phyloP scores from a whole-genome alignment of 2,888 invertebrate species.

The Clivina fossor region DNA sequence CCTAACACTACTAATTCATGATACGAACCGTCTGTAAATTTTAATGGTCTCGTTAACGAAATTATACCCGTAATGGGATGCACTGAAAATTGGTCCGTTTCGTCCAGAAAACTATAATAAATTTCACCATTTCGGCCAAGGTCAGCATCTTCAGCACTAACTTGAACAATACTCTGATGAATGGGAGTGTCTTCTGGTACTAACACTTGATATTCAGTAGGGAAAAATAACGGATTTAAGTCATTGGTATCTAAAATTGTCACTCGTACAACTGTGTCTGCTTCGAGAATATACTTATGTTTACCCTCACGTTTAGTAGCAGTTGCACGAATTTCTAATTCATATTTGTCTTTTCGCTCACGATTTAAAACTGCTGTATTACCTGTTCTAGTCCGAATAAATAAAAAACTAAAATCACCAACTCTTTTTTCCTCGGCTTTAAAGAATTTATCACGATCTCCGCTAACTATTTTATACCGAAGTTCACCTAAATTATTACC shows the following conservation, averaged over 20 bases:
- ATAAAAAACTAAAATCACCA: constrained; percentile 93
- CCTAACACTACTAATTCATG: constrained; percentile 81
- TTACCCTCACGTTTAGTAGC: constrained; percentile 61
- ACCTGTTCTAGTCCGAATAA: constrained; percentile 85
- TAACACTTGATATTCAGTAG: constrained; percentile 81
- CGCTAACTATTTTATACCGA: constrained; percentile 83
- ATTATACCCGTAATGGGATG: constrained; percentile 92
- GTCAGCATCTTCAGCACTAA: constrained; percentile 94
- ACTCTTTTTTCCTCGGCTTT: constrained; percentile 86
- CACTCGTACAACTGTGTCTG: constrained; percentile 72
- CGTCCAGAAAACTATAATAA: constrained; percentile 87
- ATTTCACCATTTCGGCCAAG: constrained; percentile 94
- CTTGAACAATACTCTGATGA: constrained; percentile 68
- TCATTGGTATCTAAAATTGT: constrained; percentile 85
- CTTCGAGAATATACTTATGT: constrained; percentile 64
- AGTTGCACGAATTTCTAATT: constrained; percentile 74
- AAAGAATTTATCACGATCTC: constrained; percentile 88
- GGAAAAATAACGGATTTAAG: constrained; percentile 90
- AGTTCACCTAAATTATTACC: constrained; percentile 52
- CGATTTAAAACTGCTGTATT: constrained; percentile 88
- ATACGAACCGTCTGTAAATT: constrained; percentile 67
- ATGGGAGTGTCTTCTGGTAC: constrained; percentile 86
- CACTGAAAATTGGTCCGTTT: constrained; percentile 84
- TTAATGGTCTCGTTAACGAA: constrained; percentile 76
- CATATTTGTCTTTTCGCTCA: constrained; percentile 84